Evolutionary conservation across 2,113 vertebrate species (phyloP), one percentile per base, ranked within the genome.

Genomic region (Solea solea): DNA sequence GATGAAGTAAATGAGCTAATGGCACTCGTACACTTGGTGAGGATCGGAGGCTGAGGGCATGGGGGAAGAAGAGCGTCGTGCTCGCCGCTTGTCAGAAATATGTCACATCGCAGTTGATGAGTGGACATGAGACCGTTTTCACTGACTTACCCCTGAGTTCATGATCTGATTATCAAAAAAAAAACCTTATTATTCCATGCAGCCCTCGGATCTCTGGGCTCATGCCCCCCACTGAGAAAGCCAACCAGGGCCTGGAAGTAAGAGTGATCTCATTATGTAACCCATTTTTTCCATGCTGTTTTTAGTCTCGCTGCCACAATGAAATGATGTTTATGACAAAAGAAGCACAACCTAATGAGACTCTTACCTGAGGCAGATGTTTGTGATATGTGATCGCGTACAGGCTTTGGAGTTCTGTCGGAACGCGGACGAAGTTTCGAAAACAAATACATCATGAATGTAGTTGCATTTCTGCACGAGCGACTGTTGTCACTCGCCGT

Each of bases 1-100:
- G 78, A 91, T 88, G 74, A 88, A 84, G 66, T 64, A 66, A 82
- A 71, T 69, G 66, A 78, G 72, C 61, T 76, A 72, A 83, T 75
- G 75, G 60, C 42, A 86, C 45, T 63, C 40, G 28, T 64, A 72
- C 44, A 75, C 25, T 46, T 39, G 59, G 59, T 46, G 58, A 53
- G 25, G 63, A 72, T 63, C n/a, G 60, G 58, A 64, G 58, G 69
- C 51, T 25, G 8, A n/a, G 12, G 16, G 7, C 9, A 72, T n/a
- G 40, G 45, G 55, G 42, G 61, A 64, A 40, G 65, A 8, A 63
- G 16, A 62, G 21, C 2, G 6, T 56, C 40, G 27, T 66, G 16
- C 60, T 79, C 41, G 70, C 54, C 55, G 27, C 57, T 13, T 76
- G 51, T 68, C 50, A 73, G 44, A 40, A 41, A 50, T 42, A 60